Evolutionary conservation across 2,113 vertebrate genomes (phyloP).

Genomic region (Grantiella picta): DNA sequence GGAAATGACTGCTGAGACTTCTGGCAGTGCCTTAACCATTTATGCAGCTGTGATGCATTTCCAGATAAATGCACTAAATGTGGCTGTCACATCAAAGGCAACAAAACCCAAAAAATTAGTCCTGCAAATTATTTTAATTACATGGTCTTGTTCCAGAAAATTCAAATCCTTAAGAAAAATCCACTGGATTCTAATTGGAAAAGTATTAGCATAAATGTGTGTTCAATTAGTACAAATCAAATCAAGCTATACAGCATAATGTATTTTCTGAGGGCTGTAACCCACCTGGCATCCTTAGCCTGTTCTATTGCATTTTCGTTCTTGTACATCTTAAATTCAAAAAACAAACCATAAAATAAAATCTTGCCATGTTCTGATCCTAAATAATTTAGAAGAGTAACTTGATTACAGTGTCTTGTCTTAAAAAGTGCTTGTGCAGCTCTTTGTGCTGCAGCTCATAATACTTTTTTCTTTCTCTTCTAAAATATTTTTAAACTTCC

Average conservation of each 20-base stretch:
- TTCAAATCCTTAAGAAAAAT: background rate
- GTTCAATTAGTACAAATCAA: background rate
- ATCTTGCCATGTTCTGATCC: background rate
- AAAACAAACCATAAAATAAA: background rate
- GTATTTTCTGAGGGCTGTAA: background rate
- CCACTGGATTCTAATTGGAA: background rate
- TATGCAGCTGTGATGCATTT: background rate
- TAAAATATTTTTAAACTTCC: background rate
- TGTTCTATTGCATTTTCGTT: background rate
- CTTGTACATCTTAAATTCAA: background rate
- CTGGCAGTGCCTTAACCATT: background rate
- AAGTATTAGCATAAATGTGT: background rate
- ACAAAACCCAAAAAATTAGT: background rate
- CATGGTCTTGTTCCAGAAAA: background rate
- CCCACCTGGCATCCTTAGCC: background rate
- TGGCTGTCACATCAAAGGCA: background rate
- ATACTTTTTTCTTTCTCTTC: background rate
- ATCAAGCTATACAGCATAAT: background rate
- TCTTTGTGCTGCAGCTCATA: background rate
- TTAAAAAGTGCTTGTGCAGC: background rate
- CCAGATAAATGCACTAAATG: background rate
- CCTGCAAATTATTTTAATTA: background rate
- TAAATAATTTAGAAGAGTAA: background rate
- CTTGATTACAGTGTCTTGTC: background rate
- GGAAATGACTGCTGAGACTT: background rate